Conservation (phyloP, 2,113 vertebrate species). For the Tupaia tana region DNA sequence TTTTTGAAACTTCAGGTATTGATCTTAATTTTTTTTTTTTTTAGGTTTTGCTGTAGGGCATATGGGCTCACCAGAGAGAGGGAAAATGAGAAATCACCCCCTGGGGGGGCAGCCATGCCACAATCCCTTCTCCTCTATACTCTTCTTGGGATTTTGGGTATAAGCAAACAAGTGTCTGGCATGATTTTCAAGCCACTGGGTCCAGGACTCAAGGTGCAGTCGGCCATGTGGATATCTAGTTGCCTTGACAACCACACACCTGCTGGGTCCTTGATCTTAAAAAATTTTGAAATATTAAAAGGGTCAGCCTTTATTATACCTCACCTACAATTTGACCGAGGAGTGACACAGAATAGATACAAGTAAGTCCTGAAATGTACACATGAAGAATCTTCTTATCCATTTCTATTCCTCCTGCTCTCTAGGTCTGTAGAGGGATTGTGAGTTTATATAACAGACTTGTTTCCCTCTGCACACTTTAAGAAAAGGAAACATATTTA, state of each 20-base stretch:
- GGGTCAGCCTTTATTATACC: not conserved
- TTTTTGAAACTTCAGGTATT: conserved; percentile 7
- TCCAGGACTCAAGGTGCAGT: no score
- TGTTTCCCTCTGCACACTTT: conserved; percentile 20
- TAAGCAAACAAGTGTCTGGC: no score
- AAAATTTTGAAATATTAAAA: conserved; percentile 31
- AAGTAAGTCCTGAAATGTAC: not conserved
- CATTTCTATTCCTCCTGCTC: not conserved
- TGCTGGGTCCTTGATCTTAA: not conserved
- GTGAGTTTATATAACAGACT: not conserved
- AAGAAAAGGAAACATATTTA: not conserved
- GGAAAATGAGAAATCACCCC: no score
- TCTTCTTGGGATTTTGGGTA: no score
- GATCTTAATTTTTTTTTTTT: not conserved
- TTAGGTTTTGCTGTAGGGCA: no score
- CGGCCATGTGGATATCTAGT: no score
- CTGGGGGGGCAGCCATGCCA: no score
- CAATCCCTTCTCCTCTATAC: no score
- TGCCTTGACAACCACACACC: no score
- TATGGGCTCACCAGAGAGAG: no score
- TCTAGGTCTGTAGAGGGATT: not conserved
- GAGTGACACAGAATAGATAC: not conserved
- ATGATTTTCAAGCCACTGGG: no score
- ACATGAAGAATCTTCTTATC: not conserved
- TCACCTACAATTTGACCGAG: not conserved